These are phyloP conservation scores for Pteruthius melanotis DNA, from an alignment of 2,113 vertebrate genomes.

Conservation along the genomic window DNA sequence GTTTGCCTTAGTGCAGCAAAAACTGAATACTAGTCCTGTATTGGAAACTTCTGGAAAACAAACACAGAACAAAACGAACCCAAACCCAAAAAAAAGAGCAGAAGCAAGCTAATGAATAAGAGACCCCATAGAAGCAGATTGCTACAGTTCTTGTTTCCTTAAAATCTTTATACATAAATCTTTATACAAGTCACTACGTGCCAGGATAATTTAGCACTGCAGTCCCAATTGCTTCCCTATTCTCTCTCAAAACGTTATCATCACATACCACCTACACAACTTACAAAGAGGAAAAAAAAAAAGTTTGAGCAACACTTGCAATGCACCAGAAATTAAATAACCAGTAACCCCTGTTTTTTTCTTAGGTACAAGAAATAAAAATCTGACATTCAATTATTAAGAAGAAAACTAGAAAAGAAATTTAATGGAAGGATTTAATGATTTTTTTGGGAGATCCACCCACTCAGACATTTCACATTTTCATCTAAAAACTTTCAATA, in stretches of 20 bases:
- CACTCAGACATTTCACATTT: background rate
- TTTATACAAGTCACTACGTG: slow-evolving; percentile 8
- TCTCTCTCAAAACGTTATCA: slow-evolving; percentile 30
- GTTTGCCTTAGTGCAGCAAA: slow-evolving; percentile 1
- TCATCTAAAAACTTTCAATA: background rate
- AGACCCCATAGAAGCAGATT: background rate
- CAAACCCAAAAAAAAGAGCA: background rate
- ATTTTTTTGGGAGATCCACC: background rate
- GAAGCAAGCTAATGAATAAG: background rate
- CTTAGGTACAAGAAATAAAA: background rate
- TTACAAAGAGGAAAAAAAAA: background rate
- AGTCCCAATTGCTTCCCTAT: slow-evolving; percentile 10
- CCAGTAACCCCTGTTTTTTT: background rate
- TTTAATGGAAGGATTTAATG: background rate
- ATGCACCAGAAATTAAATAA: background rate
- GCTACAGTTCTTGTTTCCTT: background rate
- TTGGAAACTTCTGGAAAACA: background rate
- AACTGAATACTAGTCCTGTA: background rate
- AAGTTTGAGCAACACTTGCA: background rate
- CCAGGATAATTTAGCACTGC: slow-evolving; percentile 14
- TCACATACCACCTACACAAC: slow-evolving; percentile 25
- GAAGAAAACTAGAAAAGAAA: background rate
- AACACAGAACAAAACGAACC: background rate
- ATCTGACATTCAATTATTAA: background rate
- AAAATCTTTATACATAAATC: background rate